Percentiles rank a stretch among this genome's conserved stretches.
phyloP scores from a whole-genome alignment of 2,888 invertebrate species.

The Microctonus brassicae region DNA sequence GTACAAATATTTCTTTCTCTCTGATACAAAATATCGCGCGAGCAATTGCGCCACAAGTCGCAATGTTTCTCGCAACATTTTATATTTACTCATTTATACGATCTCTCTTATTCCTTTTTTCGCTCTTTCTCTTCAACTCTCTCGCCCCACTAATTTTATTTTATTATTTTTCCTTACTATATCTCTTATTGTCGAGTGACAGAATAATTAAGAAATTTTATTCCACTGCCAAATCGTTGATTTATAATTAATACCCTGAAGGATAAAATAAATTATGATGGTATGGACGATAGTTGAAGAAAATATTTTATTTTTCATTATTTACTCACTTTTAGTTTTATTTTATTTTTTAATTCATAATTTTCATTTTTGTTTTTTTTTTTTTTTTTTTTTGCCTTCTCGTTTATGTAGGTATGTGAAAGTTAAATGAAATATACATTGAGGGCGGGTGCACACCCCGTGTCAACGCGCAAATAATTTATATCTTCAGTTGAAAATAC shows the following conservation, averaged over 20 bases:
- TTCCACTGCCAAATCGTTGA: conserved; percentile 25
- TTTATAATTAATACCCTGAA: conserved; percentile 13
- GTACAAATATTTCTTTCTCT: background rate
- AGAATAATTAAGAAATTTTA: conserved; percentile 27
- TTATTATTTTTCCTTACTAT: background rate
- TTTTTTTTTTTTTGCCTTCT: background rate
- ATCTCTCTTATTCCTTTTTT: background rate
- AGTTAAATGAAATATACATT: conserved; percentile 7
- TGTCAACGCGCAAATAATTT: conserved; percentile 20
- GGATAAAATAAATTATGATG: conserved; percentile 21
- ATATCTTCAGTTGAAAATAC: conserved; percentile 8
- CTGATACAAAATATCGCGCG: background rate
- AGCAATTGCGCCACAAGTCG: conserved; percentile 1
- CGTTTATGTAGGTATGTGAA: background rate
- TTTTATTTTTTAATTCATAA: background rate
- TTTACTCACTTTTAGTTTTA: background rate
- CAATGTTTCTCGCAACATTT: background rate
- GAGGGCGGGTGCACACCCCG: conserved; percentile 22
- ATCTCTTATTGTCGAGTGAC: conserved; percentile 5
- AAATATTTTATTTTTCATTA: background rate
- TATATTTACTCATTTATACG: background rate
- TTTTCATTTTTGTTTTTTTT: background rate
- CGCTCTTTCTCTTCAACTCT: background rate
- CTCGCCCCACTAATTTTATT: no score
- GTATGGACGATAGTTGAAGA: background rate